Base-by-base conservation (phyloP, 2,797 vertebrate species). In the Pseudomugil tenellus region DNA sequence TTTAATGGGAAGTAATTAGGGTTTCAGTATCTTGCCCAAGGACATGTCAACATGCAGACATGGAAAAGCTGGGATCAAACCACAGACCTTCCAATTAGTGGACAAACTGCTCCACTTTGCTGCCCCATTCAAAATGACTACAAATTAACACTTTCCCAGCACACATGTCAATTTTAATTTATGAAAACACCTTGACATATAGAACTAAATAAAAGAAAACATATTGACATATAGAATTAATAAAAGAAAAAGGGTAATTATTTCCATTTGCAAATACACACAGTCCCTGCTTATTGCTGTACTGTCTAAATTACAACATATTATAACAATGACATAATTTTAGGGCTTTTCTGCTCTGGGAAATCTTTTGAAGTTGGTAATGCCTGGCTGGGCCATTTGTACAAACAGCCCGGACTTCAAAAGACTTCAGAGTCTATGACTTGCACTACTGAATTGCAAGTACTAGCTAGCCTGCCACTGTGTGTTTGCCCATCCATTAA, bases 321-420 rank as follows among this genome's bases (percentile, higher is more conserved):
- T 72, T 61, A 63, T 35, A 67, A 72, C 60, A 78, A 60, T 49
- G 17, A 66, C 53, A 43, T 26, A 21, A 10, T 31, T 61, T 77
- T 41, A 37, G 53, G 56, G 35, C 31, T 54, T 62, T 72, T 46
- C 11, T 49, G 26, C 51, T 51, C 63, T 25, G 39, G 19, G 52
- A 63, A 77, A 61, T 28, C 31, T 74, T 76, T 53, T 67, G 51
- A 76, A 13, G 57, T 60, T 63, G 41, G n/a, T 43, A 19, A 49
- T 37, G 31, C 35, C 55, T 2, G 37, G 49, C n/a, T 49, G 60
- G 56, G 54, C 55, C 72, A 58, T 81, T 67, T 70, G 58, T 75
- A 67, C 58, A 60, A 65, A 75, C 41, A 17, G 67, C 37, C 52
- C 7, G 17, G 51, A 64, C 61, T 76, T 80, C 65, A 84, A 76